Evolutionary conservation across 2,797 vertebrate species (phyloP).

Genomic region (Dryobates pubescens): DNA sequence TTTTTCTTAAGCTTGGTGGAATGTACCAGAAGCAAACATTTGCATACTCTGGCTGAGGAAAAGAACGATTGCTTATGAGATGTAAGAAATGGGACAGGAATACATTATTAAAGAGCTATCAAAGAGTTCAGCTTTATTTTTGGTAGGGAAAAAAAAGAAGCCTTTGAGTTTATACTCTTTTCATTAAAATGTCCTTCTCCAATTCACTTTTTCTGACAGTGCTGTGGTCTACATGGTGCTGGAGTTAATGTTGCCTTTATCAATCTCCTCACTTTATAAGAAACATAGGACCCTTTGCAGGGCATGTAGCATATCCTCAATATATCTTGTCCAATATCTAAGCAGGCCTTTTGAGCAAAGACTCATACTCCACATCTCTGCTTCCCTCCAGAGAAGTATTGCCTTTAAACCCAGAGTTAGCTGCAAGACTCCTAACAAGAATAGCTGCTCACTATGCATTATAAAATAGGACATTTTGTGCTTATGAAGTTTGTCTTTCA

Average conservation of each 20-base stretch:
- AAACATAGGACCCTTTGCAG: neutral
- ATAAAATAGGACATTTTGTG: neutral
- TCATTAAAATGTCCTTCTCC: neutral
- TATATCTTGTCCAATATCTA: neutral
- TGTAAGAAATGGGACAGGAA: neutral
- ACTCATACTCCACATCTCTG: neutral
- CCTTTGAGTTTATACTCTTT: neutral
- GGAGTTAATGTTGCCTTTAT: neutral
- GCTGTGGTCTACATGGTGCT: neutral
- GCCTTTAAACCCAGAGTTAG: neutral
- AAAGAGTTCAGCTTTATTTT: neutral
- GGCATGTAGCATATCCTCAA: neutral
- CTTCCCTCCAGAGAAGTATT: neutral
- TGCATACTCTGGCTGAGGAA: conserved; percentile 84
- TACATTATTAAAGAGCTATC: neutral
- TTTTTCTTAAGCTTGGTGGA: conserved; percentile 82
- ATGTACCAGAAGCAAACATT: conserved; percentile 90
- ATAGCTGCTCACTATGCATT: neutral
- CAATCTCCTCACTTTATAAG: neutral
- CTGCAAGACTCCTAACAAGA: neutral
- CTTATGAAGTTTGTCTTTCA: neutral
- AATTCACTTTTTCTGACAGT: neutral
- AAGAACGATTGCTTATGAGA: neutral
- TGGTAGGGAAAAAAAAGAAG: accelerated
- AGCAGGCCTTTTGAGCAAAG: neutral